Evolutionary conservation across 2,888 invertebrate genomes (phyloP), one percentile per base, ranked within the genome.

Genomic region (Luperina testacea): DNA sequence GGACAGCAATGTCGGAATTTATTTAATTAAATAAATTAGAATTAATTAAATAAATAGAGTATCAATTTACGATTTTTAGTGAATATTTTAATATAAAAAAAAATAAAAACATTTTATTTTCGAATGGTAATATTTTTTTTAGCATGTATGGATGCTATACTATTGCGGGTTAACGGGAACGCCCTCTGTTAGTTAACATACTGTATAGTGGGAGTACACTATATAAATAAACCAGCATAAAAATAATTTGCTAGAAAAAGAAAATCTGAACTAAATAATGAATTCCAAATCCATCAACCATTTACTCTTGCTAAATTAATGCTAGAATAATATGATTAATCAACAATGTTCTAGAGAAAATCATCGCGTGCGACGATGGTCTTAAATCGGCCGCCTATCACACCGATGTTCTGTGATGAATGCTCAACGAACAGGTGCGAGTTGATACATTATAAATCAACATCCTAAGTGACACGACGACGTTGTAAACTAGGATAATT

Each of bases 301-400:
- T 89, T 45, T 38, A 75, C 20, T 80, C 0, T 15, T 63, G 17
- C 1, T 45, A 72, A 79, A 73, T 51, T 2, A 74, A 45, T 27
- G 24, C 20, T 17, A 82, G 90, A 92, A 91, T 90, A 82, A 88
- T 89, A 78, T 74, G 77, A 88, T 42, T 42, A 71, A 59, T 71
- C 38, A 83, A 84, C 85, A 86, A 85, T 87, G 77, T 78, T 76
- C 78, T 51, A 84, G 86, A 85, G 86, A 87, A 90, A 87, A 88
- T 83, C 45, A 86, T 92, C 88, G 90, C 91, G 91, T 92, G 90
- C 63, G 75, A 77, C 72, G 71, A 57, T 13, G 75, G 32, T 75
- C 59, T 75, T 68, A 72, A 63, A 73, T 70, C 45, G 82, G 69
- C 75, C 38, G 74, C 27, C 69, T 72, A 64, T 85, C 75, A 80